Evolutionary conservation across 2,797 vertebrate genomes (phyloP), one percentile per base, ranked within the genome.

Genomic region (Falco columbarius): DNA sequence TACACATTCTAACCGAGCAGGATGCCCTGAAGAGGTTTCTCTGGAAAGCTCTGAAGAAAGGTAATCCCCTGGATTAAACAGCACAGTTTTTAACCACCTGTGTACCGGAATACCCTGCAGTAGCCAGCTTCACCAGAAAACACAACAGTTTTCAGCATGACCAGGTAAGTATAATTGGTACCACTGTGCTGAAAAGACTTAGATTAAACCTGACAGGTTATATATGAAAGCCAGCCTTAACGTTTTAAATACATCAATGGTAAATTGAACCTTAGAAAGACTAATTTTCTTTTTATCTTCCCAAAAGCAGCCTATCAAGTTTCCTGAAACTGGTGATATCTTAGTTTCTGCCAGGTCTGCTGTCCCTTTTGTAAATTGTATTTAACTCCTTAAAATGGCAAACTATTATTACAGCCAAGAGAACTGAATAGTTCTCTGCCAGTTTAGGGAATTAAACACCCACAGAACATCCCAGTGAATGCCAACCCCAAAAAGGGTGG

Each of bases 1-100:
- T 95, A 17, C 5, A 3, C 9, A 26, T 54, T 81, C 61, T 42
- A 73, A 59, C 29, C 56, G 38, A 51, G 89, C 89, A 93, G 91
- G 86, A 90, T 90, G 93, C 95, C 95, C 91, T 70, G 89, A 91
- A 96, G 96, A 96, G 93, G 94, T 88, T 94, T 89, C 94, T 82
- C 85, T 86, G 17, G 73, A 92, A 92, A 65, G 75, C 88, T 96
- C 95, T 56, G 49, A 96, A 91, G 93, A 95, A 97, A 96, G 91
- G 95, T 97, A 97, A 97, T 97, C 96, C 94, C 85, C 46, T 32
- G 92, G 96, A 97, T 97, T 97, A 97, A 86, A 72, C 67, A 85
- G 94, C 54, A 27, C 51, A 72, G 82, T 51, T 86, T 90, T 97
- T 96, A 96, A 97, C 95, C 47, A 42, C n/a, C 61, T 73, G 40